phyloP scores from a whole-genome alignment of 2,797 vertebrate species.

The Brotula barbata region DNA sequence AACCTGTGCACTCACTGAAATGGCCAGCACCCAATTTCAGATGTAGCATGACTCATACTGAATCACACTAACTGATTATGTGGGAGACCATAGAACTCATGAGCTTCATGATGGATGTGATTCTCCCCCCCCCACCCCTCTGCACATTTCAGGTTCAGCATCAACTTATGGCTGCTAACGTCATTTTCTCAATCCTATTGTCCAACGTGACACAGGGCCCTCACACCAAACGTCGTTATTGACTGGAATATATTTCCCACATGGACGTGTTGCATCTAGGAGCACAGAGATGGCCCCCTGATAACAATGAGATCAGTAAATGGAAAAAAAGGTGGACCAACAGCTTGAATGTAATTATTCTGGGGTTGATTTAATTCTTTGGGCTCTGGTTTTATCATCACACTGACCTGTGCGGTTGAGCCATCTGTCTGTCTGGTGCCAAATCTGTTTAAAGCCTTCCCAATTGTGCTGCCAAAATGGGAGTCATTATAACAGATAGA shows the following conservation, averaged over 20 bases:
- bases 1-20: constrained; percentile 7
- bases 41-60: constrained; percentile 28
- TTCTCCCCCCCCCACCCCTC: constrained; percentile 6
- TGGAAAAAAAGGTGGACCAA: constrained; percentile 53
- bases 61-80: constrained; percentile 6
- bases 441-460: constrained; percentile 62
- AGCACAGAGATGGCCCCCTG: constrained; percentile 39
- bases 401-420: constrained; percentile 43
- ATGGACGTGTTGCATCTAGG: constrained; percentile 41
- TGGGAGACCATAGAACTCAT: constrained; percentile 8
- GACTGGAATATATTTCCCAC: constrained; percentile 31
- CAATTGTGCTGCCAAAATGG: constrained; percentile 40
- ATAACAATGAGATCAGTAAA: constrained; percentile 50
- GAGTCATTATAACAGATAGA: constrained; percentile 53
- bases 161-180: constrained; percentile 26
- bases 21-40: constrained; percentile 5
- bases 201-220: constrained; percentile 26
- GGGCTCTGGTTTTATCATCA: constrained; percentile 63
- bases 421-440: constrained; percentile 56
- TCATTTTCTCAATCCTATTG: constrained; percentile 24
- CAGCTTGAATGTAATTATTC: constrained; percentile 64
- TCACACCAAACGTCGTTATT: constrained; percentile 26
- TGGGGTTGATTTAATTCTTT: constrained; percentile 66
- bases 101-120: constrained; percentile 26
- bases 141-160: constrained; percentile 26